Conservation (phyloP, 2,888 invertebrate genomes). For the Choristoneura rosaceana region DNA sequence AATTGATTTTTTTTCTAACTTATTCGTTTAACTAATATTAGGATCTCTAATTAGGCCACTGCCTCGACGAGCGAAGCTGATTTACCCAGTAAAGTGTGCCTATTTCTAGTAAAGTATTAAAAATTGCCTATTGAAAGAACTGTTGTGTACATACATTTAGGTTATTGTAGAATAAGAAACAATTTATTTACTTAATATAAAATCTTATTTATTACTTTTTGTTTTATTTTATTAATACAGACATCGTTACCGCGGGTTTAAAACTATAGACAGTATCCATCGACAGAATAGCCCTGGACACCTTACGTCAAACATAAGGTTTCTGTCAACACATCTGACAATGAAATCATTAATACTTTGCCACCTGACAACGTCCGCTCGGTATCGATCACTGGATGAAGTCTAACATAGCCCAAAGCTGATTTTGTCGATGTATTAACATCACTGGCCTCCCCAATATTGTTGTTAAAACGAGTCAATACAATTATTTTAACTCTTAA, state of each 20-base stretch:
- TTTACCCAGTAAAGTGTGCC: slow-evolving; percentile 28
- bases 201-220: slow-evolving; percentile 81
- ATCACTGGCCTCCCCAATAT: too few relatives aligned
- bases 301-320: too few relatives aligned
- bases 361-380: too few relatives aligned
- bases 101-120: slow-evolving; percentile 40
- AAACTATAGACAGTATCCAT: background rate
- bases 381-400: too few relatives aligned
- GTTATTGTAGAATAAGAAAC: slow-evolving; percentile 68
- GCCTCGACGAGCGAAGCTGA: slow-evolving; percentile 7
- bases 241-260: background rate
- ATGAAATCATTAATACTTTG: too few relatives aligned
- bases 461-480: too few relatives aligned
- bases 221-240: slow-evolving; percentile 46
- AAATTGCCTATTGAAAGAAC: slow-evolving; percentile 45
- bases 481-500: too few relatives aligned
- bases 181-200: slow-evolving; percentile 69
- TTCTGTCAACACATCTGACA: too few relatives aligned
- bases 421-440: too few relatives aligned
- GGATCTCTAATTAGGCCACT: slow-evolving; percentile 22
- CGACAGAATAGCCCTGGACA: too few relatives aligned
- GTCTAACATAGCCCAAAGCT: too few relatives aligned
- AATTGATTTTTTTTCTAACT: slow-evolving; percentile 3
- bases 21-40: slow-evolving; percentile 19
- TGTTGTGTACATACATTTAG: slow-evolving; percentile 72